These are phyloP conservation scores for Monoplex corrugatus DNA, from an alignment of 2,888 invertebrate genomes.

Conservation along the genomic window DNA sequence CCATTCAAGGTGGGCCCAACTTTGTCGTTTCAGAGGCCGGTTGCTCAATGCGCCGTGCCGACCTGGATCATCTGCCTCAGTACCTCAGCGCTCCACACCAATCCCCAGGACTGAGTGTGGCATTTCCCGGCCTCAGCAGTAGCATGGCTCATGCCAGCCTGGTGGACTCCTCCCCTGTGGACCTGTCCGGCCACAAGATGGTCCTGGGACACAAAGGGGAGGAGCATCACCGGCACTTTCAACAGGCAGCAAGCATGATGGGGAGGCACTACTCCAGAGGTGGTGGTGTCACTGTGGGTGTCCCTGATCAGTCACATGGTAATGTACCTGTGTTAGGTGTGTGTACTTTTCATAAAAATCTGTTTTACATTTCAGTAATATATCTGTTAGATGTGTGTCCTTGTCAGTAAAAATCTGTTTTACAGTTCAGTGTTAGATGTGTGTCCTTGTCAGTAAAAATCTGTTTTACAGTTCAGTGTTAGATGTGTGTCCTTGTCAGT, in stretches of 20 bases:
- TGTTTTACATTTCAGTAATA: too few species aligned
- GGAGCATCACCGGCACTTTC: slow-evolving; percentile 50
- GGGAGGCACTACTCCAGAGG: slow-evolving; percentile 47
- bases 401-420: too few species aligned
- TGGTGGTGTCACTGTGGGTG: slow-evolving; percentile 65
- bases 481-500: too few species aligned
- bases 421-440: too few species aligned
- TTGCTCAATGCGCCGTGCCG: slow-evolving; percentile 59
- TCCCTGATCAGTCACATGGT: slow-evolving; percentile 71
- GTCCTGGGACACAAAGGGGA: slow-evolving; percentile 61
- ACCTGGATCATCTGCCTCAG: slow-evolving; percentile 49
- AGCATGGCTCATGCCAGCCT: slow-evolving; percentile 68
- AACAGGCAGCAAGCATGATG: slow-evolving; percentile 47
- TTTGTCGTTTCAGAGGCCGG: slow-evolving; percentile 61
- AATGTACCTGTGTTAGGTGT: slow-evolving; percentile 49
- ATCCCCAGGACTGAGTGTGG: not conserved
- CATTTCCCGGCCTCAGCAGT: slow-evolving; percentile 20
- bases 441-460: too few species aligned
- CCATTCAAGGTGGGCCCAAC: slow-evolving; percentile 58
- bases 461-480: too few species aligned
- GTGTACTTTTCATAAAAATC: too few species aligned
- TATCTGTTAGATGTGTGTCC: too few species aligned
- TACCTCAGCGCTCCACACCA: not conserved
- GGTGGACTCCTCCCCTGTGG: slow-evolving; percentile 71
- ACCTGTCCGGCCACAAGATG: slow-evolving; percentile 70